Evolutionary conservation across 2,113 vertebrate species (phyloP).

Genomic region (Epinephelus cyanopodus): DNA sequence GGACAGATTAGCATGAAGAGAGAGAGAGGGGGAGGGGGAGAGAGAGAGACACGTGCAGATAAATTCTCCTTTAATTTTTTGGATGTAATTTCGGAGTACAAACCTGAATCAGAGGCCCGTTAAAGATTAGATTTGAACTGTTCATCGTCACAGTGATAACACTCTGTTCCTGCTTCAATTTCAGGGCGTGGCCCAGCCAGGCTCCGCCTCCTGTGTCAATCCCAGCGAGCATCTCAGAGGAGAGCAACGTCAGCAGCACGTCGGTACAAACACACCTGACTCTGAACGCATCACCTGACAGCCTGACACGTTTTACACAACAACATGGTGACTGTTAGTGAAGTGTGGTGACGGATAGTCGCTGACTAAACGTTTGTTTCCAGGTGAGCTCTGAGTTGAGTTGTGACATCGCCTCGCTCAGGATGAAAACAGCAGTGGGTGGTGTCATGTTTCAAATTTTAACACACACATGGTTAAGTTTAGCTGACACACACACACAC

Average conservation of each 20-base stretch:
- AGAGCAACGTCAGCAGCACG: conserved; percentile 37
- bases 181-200: conserved; percentile 54
- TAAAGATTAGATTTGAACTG: background rate
- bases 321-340: too few species aligned
- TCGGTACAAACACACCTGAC: conserved; percentile 35
- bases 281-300: too few species aligned
- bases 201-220: conserved; percentile 36
- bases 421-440: background rate
- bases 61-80: too few species aligned
- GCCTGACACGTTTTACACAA: too few species aligned
- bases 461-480: too few species aligned
- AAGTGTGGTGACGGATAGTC: too few species aligned
- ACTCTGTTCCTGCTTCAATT: background rate
- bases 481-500: too few species aligned
- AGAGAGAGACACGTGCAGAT: too few species aligned
- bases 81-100: too few species aligned
- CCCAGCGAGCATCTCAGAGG: conserved; percentile 75
- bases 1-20: too few species aligned
- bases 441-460: conserved; percentile 11
- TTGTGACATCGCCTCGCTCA: accelerated
- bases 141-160: background rate
- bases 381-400: conserved; percentile 23
- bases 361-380: background rate
- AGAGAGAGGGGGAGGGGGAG: too few species aligned
- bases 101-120: too few species aligned